phyloP scores from a whole-genome alignment of 2,797 vertebrate genomes.

The Mallotus villosus region DNA sequence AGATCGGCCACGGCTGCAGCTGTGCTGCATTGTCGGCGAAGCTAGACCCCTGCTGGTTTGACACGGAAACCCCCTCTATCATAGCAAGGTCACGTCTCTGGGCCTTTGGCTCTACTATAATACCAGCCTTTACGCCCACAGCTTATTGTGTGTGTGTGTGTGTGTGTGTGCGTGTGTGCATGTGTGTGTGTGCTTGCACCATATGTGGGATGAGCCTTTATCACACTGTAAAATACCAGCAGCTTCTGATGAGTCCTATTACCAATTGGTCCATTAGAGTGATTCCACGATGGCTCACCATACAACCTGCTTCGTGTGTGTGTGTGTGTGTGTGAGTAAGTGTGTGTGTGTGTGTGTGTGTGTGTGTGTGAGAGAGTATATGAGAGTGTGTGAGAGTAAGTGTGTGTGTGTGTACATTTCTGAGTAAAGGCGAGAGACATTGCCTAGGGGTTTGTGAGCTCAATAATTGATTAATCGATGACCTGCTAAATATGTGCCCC shows the following conservation, averaged over 20 bases:
- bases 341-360: neutral
- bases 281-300: slow-evolving; percentile 41
- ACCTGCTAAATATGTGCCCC: slow-evolving; percentile 9
- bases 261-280: slow-evolving; percentile 40
- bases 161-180: neutral
- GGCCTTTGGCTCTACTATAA: neutral
- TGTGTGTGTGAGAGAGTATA: neutral
- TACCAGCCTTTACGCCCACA: neutral
- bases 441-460: neutral
- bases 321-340: neutral
- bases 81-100: neutral
- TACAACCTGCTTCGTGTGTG: slow-evolving; percentile 19
- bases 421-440: neutral
- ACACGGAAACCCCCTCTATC: neutral
- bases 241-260: slow-evolving; percentile 33
- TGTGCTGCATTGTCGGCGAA: neutral
- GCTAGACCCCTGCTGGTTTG: neutral
- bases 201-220: slow-evolving; percentile 17
- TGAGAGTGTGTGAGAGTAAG: no score
- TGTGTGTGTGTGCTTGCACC: neutral
- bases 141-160: neutral
- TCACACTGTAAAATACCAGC: slow-evolving; percentile 27
- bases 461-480: slow-evolving; percentile 6
- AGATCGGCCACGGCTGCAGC: no score
- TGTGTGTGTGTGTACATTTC: slow-evolving; percentile 6